These are phyloP conservation scores for Stenodera caucasica DNA, from an alignment of 2,888 invertebrate genomes.

Conservation along the genomic window DNA sequence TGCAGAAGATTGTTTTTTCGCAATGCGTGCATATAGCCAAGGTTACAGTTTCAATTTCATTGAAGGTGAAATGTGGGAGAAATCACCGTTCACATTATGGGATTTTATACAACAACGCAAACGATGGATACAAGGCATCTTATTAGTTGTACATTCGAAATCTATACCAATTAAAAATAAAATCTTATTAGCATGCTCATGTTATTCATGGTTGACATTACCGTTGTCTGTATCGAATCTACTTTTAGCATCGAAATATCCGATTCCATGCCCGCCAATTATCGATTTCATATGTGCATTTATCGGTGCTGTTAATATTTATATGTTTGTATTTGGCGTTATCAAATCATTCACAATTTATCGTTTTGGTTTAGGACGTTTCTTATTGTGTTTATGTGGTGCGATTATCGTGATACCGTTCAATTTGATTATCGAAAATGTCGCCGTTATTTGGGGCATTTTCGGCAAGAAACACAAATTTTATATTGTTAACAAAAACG, in stretches of 20 bases:
- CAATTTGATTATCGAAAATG: conserved; percentile 91
- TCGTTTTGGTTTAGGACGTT: conserved; percentile 79
- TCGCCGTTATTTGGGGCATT: conserved; percentile 93
- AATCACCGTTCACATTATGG: conserved; percentile 92
- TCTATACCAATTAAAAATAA: conserved; percentile 79
- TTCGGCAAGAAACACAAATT: conserved; percentile 95
- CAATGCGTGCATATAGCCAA: conserved; percentile 89
- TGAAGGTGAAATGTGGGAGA: conserved; percentile 99
- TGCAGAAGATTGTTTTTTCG: conserved; percentile 97
- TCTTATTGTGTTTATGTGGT: conserved; percentile 78
- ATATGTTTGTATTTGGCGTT: conserved; percentile 98
- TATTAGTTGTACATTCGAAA: conserved; percentile 85
- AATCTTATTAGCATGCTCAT: conserved; percentile 80
- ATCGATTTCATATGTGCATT: conserved; percentile 89
- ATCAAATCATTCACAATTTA: conserved; percentile 91
- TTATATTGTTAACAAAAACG: conserved; percentile 94
- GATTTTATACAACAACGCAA: conserved; percentile 96
- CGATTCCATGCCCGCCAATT: conserved; percentile 80
- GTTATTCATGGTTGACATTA: conserved; percentile 96
- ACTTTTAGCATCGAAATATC: conserved; percentile 76
- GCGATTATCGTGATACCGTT: conserved; percentile 90
- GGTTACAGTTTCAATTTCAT: conserved; percentile 94
- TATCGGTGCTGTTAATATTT: conserved; percentile 91
- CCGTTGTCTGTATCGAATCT: conserved; percentile 91
- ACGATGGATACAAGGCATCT: conserved; percentile 92